These are phyloP conservation scores for Petaurus breviceps DNA, from an alignment of 2,113 vertebrate genomes.

Conservation along the genomic window DNA sequence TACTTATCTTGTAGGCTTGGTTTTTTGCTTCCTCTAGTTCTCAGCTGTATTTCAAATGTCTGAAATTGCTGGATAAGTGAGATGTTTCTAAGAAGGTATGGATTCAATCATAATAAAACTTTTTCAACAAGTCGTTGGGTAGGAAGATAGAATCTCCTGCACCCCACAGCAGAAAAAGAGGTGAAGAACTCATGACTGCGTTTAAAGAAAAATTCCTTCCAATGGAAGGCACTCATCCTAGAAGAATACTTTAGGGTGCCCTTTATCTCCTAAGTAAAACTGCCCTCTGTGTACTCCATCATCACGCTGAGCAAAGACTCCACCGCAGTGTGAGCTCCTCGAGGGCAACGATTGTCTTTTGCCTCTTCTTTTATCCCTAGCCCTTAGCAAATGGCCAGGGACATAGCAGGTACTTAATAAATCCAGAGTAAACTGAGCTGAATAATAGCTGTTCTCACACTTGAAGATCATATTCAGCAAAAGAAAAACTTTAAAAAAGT, in stretches of 20 bases:
- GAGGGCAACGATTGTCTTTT: neutral
- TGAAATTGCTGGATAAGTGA: neutral
- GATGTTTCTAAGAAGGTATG: conserved; percentile 43
- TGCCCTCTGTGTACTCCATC: conserved; percentile 39
- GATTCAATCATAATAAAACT: conserved; percentile 38
- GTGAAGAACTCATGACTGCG: neutral
- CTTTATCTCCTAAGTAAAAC: conserved; percentile 11
- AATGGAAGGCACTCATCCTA: neutral
- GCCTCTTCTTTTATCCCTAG: neutral
- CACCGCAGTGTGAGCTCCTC: neutral
- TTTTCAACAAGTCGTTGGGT: neutral
- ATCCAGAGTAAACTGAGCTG: neutral
- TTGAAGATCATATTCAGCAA: neutral
- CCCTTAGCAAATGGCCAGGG: neutral
- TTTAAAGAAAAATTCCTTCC: conserved; percentile 11
- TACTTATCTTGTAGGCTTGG: neutral
- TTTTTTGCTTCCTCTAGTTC: neutral
- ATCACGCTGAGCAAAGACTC: neutral
- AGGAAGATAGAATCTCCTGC: conserved; percentile 24
- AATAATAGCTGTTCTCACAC: neutral
- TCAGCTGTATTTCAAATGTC: neutral
- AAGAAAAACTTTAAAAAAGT: neutral
- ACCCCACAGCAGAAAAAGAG: conserved; percentile 31
- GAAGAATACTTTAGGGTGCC: neutral
- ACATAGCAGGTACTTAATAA: neutral